Evolutionary conservation across 2,888 invertebrate genomes (phyloP), one percentile per base, ranked within the genome.

Genomic region (Drosophila putrida): DNA sequence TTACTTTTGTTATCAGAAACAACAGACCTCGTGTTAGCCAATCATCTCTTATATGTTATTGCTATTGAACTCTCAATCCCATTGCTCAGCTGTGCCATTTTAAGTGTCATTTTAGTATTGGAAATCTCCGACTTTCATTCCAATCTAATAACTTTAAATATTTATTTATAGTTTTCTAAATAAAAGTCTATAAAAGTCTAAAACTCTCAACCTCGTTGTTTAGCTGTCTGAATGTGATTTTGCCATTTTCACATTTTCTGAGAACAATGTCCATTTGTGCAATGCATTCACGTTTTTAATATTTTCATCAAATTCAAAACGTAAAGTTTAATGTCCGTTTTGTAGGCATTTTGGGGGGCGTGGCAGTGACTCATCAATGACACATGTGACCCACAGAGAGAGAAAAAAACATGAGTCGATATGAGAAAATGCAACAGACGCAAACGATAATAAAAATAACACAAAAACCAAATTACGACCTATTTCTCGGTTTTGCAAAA

Each of bases 391-490:
- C 82, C 70, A 57, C 13, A 64, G 58, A 28, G 49, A 51, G 27
- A 51, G 50, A 25, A 44, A 43, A 38, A 15, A 28, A 53, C 51
- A 28, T 25, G 10, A 54, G 36, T 6, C 33, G 36, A 50, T n/a
- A n/a, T n/a, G n/a, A n/a, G n/a, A 47, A 64, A 41, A 47, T 68
- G 76, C 58, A 65, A 65, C 67, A 66, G 57, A 41, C n/a, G 10
- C 38, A 36, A 13, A 35, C 35, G 51, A 66, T 57, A 36, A 61
- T 47, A 70, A 68, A 63, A 60, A 67, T 55, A 66, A 62, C 57
- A 66, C 50, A 64, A 61, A 70, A 75, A 80, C 71, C 73, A 76
- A 88, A 85, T 84, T 76, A 88, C 84, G 88, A 85, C 71, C 85
- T 71, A 88, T 79, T 88, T 85, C 71, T 87, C 58, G 76, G 76